Evolutionary conservation across 2,888 invertebrate species (phyloP).

Genomic region (Philereme transversata): DNA sequence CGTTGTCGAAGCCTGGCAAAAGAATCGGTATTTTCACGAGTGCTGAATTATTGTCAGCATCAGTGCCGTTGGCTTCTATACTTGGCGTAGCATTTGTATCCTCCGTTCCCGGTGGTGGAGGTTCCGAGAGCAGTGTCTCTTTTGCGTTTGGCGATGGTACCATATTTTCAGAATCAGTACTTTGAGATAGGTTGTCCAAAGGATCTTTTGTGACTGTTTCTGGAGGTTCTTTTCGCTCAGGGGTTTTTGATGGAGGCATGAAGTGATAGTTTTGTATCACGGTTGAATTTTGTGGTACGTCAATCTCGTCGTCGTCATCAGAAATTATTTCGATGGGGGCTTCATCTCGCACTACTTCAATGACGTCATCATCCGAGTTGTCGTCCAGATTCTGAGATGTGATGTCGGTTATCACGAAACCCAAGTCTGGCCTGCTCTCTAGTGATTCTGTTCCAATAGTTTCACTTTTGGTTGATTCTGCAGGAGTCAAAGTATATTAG

Average conservation of each 20-base stretch:
- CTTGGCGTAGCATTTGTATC: slow-evolving; percentile 1
- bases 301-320: slow-evolving; percentile 67
- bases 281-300: slow-evolving; percentile 46
- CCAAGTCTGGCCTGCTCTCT: neutral
- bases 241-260: slow-evolving; percentile 3
- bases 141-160: slow-evolving; percentile 8
- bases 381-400: slow-evolving; percentile 44
- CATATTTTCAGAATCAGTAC: slow-evolving; percentile 12
- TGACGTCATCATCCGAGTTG: slow-evolving; percentile 75
- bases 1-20: slow-evolving; percentile 5
- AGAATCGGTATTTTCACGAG: slow-evolving; percentile 12
- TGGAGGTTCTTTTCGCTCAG: slow-evolving; percentile 11
- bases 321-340: slow-evolving; percentile 76
- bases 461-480: slow-evolving; percentile 13
- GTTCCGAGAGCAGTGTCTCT: slow-evolving; percentile 13
- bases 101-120: slow-evolving; percentile 16
- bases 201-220: slow-evolving; percentile 15
- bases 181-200: slow-evolving; percentile 9
- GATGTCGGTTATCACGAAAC: slow-evolving; percentile 19
- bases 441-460: slow-evolving; percentile 10
- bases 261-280: slow-evolving; percentile 36
- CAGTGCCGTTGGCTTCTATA: slow-evolving; percentile 16
- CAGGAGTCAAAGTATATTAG: slow-evolving; percentile 6
- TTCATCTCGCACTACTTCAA: slow-evolving; percentile 75
- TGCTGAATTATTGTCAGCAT: neutral